Evolutionary conservation across 2,797 vertebrate species (phyloP), one percentile per base, ranked within the genome.

Genomic region (Antennarius maculatus): DNA sequence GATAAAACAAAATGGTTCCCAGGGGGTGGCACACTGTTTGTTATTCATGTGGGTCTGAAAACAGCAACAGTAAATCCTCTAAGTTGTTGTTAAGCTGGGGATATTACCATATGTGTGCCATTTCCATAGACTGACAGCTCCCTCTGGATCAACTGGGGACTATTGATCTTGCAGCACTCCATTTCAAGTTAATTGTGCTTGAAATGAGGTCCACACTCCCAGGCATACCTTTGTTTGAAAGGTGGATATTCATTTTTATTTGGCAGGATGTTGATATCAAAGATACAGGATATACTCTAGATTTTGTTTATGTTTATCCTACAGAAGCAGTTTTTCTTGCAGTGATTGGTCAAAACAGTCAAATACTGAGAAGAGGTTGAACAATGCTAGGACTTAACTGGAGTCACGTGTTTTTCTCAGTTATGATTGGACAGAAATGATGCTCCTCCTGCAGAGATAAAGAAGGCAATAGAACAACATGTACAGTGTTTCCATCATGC

Each of bases 131-230:
- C 92, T 94, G 94, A 95, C 93, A 95, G 93, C 93, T 92, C 92
- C 93, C 92, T 93, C 92, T 94, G 92, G 93, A 95, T 95, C 94
- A 94, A 95, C 92, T 95, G 91, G 93, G 92, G 91, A 94, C 94
- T 95, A 95, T 95, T 95, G 94, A 95, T 95, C 94, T 93, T 91
- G 90, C 92, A 93, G 93, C 92, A 93, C 93, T 95, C 93, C 93
- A 95, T 94, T 95, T 95, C 94, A 95, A 94, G 93, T 95, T 95
- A 95, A 95, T 95, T 94, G 94, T 94, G 94, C 94, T 95, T 95
- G 94, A 95, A 95, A 95, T 95, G 94, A 95, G 94, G 94, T 92
- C 89, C 92, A 93, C 91, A 94, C 92, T 90, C 90, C 87, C 88
- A 89, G 88, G 90, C 92, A 90, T 94, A 94, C 92, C 92, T 93